These are phyloP conservation scores for Apomyelois bistriatella DNA, from an alignment of 2,888 invertebrate genomes.

Conservation along the genomic window DNA sequence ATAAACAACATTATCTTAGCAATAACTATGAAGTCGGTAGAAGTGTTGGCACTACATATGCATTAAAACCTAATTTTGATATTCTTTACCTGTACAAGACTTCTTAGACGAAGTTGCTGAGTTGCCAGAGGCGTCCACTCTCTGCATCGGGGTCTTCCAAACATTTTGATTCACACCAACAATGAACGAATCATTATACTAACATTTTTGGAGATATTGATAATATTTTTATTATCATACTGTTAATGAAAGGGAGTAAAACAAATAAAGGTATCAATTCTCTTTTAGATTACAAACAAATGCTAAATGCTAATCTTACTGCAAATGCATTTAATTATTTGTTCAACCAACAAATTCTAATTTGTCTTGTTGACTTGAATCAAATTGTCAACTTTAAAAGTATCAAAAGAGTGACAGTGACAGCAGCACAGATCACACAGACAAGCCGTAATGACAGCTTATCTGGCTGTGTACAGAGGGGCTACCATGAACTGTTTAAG, in stretches of 20 bases:
- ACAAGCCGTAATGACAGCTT: too few relatives aligned
- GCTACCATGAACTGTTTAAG: too few relatives aligned
- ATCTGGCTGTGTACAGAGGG: too few relatives aligned
- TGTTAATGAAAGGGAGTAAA: background rate
- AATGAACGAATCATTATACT: constrained; percentile 19
- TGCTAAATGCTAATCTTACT: background rate
- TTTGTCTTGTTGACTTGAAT: too few relatives aligned
- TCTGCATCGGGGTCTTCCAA: constrained; percentile 84
- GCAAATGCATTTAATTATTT: too few relatives aligned
- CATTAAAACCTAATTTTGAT: background rate
- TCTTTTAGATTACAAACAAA: background rate
- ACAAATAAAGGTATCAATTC: background rate
- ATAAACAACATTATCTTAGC: too few relatives aligned
- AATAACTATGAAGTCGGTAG: too few relatives aligned
- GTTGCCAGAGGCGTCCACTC: constrained; percentile 90
- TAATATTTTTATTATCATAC: background rate
- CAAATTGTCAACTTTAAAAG: too few relatives aligned
- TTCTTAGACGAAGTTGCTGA: constrained; percentile 90
- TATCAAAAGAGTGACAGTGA: too few relatives aligned
- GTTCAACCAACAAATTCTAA: too few relatives aligned
- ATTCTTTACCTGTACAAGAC: constrained; percentile 84
- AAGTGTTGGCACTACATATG: background rate
- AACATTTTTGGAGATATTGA: too few relatives aligned
- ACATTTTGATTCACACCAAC: constrained; percentile 50
- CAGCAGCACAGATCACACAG: too few relatives aligned